phyloP scores from a whole-genome alignment of 2,888 invertebrate species.

The Bugula neritina region DNA sequence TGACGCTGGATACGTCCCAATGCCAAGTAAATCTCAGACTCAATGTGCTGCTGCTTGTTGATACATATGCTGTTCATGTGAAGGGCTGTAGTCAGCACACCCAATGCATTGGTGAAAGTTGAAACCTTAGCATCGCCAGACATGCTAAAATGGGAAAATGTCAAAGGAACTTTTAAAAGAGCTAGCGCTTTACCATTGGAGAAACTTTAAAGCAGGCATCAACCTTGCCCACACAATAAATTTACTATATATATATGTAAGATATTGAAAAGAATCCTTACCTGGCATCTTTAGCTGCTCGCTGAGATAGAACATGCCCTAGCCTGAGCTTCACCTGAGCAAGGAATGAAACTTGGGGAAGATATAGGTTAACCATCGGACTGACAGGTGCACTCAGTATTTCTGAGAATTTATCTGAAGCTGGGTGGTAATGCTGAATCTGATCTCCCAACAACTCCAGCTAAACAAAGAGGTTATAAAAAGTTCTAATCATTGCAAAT shows the following conservation, averaged over 20 bases:
- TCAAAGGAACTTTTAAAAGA: no score
- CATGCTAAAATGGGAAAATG: not conserved
- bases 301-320: conserved; percentile 45
- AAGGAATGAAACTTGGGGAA: conserved; percentile 41
- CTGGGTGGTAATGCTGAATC: conserved; percentile 42
- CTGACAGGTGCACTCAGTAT: conserved; percentile 37
- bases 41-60: conserved; percentile 39
- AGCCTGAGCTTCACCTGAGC: conserved; percentile 48
- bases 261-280: no score
- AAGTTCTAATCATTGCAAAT: no score
- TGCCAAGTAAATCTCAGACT: conserved; percentile 49
- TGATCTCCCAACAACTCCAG: conserved; percentile 47
- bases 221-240: no score
- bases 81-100: conserved; percentile 44
- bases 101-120: conserved; percentile 32
- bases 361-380: conserved; percentile 46
- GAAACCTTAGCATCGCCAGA: not conserved
- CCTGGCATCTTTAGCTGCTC: conserved; percentile 33
- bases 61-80: conserved; percentile 42
- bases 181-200: no score
- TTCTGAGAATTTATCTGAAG: conserved; percentile 33
- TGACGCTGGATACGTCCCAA: conserved; percentile 49
- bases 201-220: no score
- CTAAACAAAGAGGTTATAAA: conserved; percentile 35
- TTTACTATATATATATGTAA: no score